Base-by-base conservation (phyloP, 2,113 vertebrate genomes). In the Corynorhinus townsendii region DNA sequence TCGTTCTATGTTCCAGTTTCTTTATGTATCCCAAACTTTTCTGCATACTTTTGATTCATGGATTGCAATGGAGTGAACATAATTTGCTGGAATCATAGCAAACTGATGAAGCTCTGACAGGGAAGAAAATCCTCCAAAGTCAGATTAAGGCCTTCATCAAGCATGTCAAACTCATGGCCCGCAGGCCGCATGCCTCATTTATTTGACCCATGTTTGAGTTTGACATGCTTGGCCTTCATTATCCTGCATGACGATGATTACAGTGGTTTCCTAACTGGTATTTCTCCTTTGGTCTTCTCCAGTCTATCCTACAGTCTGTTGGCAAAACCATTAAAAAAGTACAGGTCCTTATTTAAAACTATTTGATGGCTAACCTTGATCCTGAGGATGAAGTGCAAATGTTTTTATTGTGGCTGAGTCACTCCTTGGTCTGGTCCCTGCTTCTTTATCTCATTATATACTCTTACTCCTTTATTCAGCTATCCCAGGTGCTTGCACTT, bases 251-350 rank as follows among this genome's bases (percentile, higher is more conserved):
- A 89, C 38, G 69, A 59, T 90, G 45, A 59, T 66, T 59, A 26
- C 14, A 66, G 45, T 59, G 75, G 19, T 82, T 93, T 92, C 52
- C 33, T 69, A 86, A 81, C 73, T 56, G 16, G 20, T 91, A 47
- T 89, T 84, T 88, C 83, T 93, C 7, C 64, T 85, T 17, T 56
- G 7, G 5, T 79, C 43, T 91, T 86, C 62, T 88, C 35, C 6
- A 26, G 47, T 80, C 79, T 88, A 43, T 73, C 33, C 24, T 85
- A 30, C 20, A 89, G 17, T 92, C 54, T 85, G 45, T 80, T 80
- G 66, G 89, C 80, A 94, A 89, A 59, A 38, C 49, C 26, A 80
- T 73, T 79, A 49, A 73, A 94, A 92, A 85, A 56, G 47, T 71
- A 64, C 52, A 86, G 33, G 83, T 64, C 38, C 24, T 91, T 71